Conservation (phyloP, 2,888 invertebrate species). For the Podabrus alpinus region DNA sequence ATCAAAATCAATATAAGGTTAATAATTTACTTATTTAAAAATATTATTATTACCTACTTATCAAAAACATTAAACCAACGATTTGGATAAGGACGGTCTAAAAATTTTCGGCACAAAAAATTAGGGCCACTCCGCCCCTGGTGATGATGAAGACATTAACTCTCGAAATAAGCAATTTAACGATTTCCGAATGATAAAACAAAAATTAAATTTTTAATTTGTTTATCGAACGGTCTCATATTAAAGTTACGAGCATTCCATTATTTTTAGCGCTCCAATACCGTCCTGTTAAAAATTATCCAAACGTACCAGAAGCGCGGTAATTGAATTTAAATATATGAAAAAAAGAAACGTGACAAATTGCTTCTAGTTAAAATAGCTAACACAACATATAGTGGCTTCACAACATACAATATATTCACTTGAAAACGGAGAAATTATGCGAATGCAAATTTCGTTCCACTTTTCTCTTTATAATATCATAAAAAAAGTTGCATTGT, state of each 20-base stretch:
- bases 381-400: not conserved
- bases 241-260: not conserved
- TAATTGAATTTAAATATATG: constrained; percentile 3
- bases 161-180: not conserved
- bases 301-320: not conserved
- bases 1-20: too few relatives aligned
- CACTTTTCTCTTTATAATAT: constrained; percentile 2
- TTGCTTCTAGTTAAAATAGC: not conserved
- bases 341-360: not conserved
- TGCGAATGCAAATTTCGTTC: not conserved
- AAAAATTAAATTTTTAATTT: not conserved
- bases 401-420: not conserved
- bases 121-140: not conserved
- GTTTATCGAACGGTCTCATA: not conserved
- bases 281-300: not conserved
- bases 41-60: too few relatives aligned
- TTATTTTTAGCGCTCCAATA: not conserved
- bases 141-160: not conserved
- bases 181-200: not conserved
- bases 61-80: too few relatives aligned
- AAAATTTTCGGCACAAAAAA: too few relatives aligned
- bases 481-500: not conserved
- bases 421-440: not conserved
- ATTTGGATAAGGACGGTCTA: too few relatives aligned
- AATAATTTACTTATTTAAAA: too few relatives aligned